Base-by-base conservation (phyloP, 1,140 invertebrate genomes). In the Mesaphorura yosii region DNA sequence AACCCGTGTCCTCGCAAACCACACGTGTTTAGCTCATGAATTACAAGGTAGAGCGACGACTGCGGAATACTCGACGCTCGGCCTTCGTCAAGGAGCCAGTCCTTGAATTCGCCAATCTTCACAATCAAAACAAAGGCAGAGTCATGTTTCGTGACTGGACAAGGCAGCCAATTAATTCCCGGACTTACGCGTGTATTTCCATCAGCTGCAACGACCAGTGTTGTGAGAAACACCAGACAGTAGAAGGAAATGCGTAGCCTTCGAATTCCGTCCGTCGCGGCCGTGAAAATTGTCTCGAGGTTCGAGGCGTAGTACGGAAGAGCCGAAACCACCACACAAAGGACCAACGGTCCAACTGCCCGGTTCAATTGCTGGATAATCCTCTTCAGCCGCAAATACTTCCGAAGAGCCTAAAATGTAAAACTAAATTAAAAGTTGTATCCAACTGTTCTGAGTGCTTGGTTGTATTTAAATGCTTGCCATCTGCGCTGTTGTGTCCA, bases 281-380 rank as follows among this genome's bases (percentile, higher is more conserved):
- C 28, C 31, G 10, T n/a, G 25, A 52, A 25, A 22, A 52, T 22
- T 1, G 31, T 44, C 20, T 52, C 27, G 1, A 46, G 20, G 29
- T 52, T 52, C 6, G 51, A 52, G 20, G 51, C 26, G 27, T 52
- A 45, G 26, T 52, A 52, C 2, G 50, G 50, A 2, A 52, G 23
- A 1, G 26, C 41, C n/a, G 40, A 45, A 7, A 52, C 28, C 10
- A 52, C 51, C 15, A 52, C 41, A 26, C 40, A 45, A 7, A 52
- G 17, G 26, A 41, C 39, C 6, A 52, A 3, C 7, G 23, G 15
- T 22, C 51, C 51, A 15, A 37, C 1, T 14, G 51, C 51, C 4
- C 14, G 7, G 27, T 52, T 52, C 7, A 22, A 10, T 45, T 52
- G 23, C 5, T 52, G 39, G 12, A 52, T 46, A 2, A 29, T 37